These are phyloP conservation scores for Cecropterus lyciades DNA, from an alignment of 1,140 invertebrate genomes.

Conservation along the genomic window DNA sequence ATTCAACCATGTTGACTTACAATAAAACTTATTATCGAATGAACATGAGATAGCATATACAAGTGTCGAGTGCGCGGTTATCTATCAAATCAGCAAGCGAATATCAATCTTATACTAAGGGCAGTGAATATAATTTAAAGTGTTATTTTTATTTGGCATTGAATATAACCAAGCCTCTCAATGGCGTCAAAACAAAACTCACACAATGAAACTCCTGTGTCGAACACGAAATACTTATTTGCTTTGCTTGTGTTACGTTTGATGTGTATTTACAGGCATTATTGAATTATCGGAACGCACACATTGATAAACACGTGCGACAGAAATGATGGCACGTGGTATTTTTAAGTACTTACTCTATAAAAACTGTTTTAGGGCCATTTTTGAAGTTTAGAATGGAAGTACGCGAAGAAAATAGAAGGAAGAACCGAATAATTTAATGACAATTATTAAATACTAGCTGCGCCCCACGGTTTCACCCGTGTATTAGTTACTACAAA, in stretches of 20 bases:
- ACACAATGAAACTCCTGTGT: slow-evolving; percentile 29
- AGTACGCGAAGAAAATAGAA: no score
- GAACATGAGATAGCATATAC: not conserved
- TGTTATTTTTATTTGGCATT: slow-evolving; percentile 20
- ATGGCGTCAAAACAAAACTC: slow-evolving; percentile 59
- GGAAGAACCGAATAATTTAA: no score
- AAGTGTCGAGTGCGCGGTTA: slow-evolving; percentile 3
- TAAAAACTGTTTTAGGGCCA: no score
- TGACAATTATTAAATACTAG: no score
- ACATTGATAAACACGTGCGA: slow-evolving; percentile 21
- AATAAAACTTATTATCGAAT: slow-evolving; percentile 4
- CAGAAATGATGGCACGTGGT: slow-evolving; percentile 10
- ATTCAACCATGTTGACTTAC: not conserved
- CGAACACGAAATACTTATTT: not conserved
- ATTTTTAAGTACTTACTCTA: not conserved
- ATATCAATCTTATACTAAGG: not conserved
- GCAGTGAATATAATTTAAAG: not conserved
- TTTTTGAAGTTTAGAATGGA: no score
- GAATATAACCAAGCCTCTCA: slow-evolving; percentile 24
- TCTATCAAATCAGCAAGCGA: not conserved
- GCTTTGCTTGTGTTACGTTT: not conserved
- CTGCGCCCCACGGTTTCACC: no score
- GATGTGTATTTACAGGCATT: not conserved
- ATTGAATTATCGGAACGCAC: slow-evolving; percentile 3
- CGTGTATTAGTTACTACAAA: no score